A percentile compares a stretch with the other conserved stretches of the same genome.
phyloP scores from a whole-genome alignment of 2,113 vertebrate genomes.

The Upupa epops region DNA sequence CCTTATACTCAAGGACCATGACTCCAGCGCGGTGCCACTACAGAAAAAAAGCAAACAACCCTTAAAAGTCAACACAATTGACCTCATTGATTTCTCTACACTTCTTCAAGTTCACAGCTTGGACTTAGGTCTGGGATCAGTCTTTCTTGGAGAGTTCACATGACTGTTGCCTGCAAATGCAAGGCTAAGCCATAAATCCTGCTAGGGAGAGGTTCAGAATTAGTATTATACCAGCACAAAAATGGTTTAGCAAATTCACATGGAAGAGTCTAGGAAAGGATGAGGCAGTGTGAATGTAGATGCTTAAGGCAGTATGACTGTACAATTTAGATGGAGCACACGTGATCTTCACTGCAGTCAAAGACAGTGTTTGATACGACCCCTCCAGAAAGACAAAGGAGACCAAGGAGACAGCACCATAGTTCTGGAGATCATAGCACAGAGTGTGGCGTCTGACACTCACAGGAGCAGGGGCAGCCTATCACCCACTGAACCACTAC shows the following conservation, averaged over 20 bases:
- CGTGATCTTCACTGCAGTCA: not conserved
- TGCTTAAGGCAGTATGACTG: not conserved
- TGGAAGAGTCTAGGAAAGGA: not conserved
- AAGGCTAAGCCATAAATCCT: not conserved
- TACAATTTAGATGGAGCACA: not conserved
- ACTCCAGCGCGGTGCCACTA: not conserved
- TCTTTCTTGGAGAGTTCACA: not conserved
- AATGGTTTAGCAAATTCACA: not conserved
- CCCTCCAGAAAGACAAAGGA: not conserved
- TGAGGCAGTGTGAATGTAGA: not conserved
- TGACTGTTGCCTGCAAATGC: not conserved
- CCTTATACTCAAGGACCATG: not conserved
- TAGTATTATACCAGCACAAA: not conserved
- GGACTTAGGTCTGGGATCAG: not conserved
- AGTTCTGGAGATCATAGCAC: not conserved
- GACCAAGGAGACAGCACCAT: not conserved
- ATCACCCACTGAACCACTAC: not conserved
- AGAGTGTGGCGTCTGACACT: not conserved
- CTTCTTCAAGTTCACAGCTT: not conserved
- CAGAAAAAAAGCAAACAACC: not conserved
- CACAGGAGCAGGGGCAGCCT: not conserved
- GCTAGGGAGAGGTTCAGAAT: not conserved
- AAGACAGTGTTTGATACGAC: fast-evolving
- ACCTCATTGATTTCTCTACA: not conserved
- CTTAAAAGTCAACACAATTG: not conserved